Evolutionary conservation across 2,888 invertebrate genomes (phyloP).

Genomic region (Drosophila trichaetosa): DNA sequence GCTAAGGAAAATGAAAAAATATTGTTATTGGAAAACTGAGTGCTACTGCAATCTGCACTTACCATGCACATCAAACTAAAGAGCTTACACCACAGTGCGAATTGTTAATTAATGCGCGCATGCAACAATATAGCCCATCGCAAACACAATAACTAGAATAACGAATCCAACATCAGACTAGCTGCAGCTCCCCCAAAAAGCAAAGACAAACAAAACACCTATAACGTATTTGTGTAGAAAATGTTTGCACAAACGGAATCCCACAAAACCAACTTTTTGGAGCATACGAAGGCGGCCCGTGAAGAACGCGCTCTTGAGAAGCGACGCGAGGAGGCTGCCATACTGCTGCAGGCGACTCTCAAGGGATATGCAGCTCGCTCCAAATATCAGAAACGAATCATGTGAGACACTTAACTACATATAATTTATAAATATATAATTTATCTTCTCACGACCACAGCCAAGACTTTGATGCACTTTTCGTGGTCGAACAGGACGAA

Average conservation of each 20-base stretch:
- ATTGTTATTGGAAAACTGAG: conserved; percentile 60
- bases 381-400: conserved; percentile 88
- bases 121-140: conserved; percentile 48
- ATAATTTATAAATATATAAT: neutral
- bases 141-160: conserved; percentile 26
- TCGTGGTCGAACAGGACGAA: conserved; percentile 84
- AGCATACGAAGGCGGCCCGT: conserved; percentile 95
- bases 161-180: conserved; percentile 18
- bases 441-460: conserved; percentile 85
- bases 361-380: conserved; percentile 91
- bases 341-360: conserved; percentile 90
- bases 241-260: conserved; percentile 89
- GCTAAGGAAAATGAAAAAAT: conserved; percentile 62
- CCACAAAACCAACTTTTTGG: conserved; percentile 90
- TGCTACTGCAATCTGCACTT: conserved; percentile 29
- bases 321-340: conserved; percentile 90
- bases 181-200: conserved; percentile 25
- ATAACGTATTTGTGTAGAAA: conserved; percentile 42
- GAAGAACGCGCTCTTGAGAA: conserved; percentile 95
- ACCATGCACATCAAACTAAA: conserved; percentile 41
- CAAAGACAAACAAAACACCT: conserved; percentile 29
- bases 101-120: conserved; percentile 31
- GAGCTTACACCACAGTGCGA: conserved; percentile 24
- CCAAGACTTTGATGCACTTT: conserved; percentile 90
- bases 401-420: conserved; percentile 87